phyloP scores from a whole-genome alignment of 2,888 invertebrate species.

The Nemoura dubitans region DNA sequence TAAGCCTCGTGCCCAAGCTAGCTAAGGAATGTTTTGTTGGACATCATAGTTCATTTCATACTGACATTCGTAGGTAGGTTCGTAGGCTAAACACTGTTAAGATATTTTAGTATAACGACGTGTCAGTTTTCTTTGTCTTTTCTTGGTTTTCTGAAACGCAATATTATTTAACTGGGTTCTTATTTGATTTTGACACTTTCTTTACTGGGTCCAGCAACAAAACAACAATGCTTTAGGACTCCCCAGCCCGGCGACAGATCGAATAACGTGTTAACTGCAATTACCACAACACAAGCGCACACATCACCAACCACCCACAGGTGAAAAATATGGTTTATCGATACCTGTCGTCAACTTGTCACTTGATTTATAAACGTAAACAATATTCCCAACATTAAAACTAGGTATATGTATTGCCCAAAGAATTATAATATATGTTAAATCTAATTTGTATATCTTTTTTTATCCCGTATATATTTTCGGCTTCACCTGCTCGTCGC shows the following conservation, averaged over 20 bases:
- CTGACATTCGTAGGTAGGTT: too few relatives aligned
- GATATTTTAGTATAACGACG: background rate
- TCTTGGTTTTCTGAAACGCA: background rate
- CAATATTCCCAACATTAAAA: background rate
- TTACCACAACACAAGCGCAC: background rate
- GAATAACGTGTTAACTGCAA: background rate
- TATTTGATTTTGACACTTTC: background rate
- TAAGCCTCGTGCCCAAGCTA: background rate
- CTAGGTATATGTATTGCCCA: background rate
- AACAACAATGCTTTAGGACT: background rate
- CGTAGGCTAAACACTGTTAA: too few relatives aligned
- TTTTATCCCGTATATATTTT: background rate
- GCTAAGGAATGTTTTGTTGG: background rate
- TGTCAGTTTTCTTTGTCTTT: background rate
- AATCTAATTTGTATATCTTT: background rate
- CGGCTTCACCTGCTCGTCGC: background rate
- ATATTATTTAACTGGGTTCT: background rate
- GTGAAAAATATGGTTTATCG: background rate
- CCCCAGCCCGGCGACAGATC: slow-evolving; percentile 10
- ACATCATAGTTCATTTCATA: background rate
- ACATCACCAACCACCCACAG: background rate
- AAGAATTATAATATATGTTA: background rate
- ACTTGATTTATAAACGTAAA: background rate
- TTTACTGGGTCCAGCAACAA: background rate
- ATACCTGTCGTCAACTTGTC: background rate